These are phyloP conservation scores for Cochlearius cochlearius DNA, from an alignment of 2,113 vertebrate genomes.

Conservation along the genomic window DNA sequence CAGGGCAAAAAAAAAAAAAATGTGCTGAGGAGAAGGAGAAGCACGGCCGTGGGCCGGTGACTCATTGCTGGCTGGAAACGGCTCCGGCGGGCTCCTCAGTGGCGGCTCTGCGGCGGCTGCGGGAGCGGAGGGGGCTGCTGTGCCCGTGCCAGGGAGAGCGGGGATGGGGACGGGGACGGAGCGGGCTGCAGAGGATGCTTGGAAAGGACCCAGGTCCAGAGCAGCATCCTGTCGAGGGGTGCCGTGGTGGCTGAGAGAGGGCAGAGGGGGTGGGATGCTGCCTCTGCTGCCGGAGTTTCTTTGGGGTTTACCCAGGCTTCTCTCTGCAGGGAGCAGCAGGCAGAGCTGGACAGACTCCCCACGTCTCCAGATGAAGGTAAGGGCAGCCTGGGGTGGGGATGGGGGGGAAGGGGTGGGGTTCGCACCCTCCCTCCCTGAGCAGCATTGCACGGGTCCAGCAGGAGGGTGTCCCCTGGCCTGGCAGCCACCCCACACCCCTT, in stretches of 20 bases:
- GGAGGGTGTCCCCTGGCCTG: background rate
- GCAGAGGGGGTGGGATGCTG: background rate
- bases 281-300: background rate
- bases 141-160: background rate
- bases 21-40: background rate
- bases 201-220: background rate
- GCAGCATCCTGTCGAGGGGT: background rate
- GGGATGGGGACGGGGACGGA: background rate
- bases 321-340: constrained; percentile 13
- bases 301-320: background rate
- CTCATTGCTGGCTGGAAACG: constrained; percentile 40
- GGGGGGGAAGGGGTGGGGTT: background rate
- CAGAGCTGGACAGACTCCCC: background rate
- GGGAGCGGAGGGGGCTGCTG: background rate
- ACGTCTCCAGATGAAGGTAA: background rate
- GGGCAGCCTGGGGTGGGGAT: background rate
- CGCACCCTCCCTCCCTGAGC: background rate
- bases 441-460: background rate
- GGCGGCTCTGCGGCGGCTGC: background rate
- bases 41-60: constrained; percentile 23
- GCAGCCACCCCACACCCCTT: background rate
- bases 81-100: background rate
- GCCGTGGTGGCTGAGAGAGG: background rate
- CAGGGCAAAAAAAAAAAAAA: background rate
- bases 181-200: background rate